Conservation (phyloP, 2,113 vertebrate species). For the Balaenoptera acutorostrata region DNA sequence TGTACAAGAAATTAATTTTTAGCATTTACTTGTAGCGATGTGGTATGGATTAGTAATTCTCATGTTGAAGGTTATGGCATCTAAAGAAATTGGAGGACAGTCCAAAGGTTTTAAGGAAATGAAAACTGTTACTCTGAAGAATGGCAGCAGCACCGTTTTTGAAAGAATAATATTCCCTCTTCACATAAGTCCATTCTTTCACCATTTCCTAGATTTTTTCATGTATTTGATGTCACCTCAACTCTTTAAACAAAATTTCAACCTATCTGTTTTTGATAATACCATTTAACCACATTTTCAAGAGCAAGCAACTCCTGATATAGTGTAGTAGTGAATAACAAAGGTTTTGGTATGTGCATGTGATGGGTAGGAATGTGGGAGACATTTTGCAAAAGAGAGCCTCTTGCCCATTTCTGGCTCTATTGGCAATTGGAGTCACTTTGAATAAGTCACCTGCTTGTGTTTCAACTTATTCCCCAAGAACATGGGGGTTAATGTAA, state of each 20-base stretch:
- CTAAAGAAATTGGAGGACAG: background rate
- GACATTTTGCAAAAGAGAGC: background rate
- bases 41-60: background rate
- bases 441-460: background rate
- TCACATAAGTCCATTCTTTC: background rate
- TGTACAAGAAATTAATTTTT: background rate
- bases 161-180: background rate
- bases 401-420: background rate
- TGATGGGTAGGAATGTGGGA: rapidly evolving
- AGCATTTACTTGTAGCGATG: background rate
- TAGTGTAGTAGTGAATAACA: background rate
- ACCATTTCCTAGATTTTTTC: background rate
- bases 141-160: background rate
- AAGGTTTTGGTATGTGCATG: background rate
- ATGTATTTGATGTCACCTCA: background rate
- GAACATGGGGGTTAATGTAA: background rate
- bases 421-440: background rate
- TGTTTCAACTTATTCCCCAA: background rate
- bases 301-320: background rate
- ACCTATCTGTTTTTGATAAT: background rate
- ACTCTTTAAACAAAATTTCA: background rate
- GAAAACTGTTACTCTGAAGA: background rate
- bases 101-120: background rate
- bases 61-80: background rate
- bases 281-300: background rate